phyloP scores from a whole-genome alignment of 2,113 vertebrate genomes.

The Addax nasomaculatus region DNA sequence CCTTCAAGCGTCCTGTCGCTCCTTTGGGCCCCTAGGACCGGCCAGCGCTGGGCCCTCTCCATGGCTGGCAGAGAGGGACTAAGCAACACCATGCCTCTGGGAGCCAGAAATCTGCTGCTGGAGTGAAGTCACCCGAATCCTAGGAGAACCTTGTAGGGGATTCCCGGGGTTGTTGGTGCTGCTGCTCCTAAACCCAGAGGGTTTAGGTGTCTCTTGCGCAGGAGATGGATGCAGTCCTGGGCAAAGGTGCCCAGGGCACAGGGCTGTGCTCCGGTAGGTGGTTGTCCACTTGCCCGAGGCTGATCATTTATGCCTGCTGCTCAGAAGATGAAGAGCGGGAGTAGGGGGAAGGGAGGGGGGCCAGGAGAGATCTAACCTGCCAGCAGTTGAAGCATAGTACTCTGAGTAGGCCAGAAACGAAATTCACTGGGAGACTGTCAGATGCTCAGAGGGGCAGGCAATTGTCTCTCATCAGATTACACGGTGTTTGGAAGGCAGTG shows the following conservation, averaged over 20 bases:
- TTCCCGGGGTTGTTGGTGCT: neutral
- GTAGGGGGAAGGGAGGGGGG: rapidly evolving
- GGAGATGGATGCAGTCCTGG: neutral
- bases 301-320: neutral
- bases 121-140: slow-evolving; percentile 20
- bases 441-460: neutral
- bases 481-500: rapidly evolving
- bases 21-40: rapidly evolving
- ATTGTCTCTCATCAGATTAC: neutral
- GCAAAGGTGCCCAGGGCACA: neutral
- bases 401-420: rapidly evolving
- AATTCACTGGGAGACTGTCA: neutral
- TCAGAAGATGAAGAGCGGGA: rapidly evolving
- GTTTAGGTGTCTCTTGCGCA: neutral
- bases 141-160: neutral
- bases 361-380: rapidly evolving
- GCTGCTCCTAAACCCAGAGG: slow-evolving; percentile 25
- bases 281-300: rapidly evolving
- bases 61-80: neutral
- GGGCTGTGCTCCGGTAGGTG: rapidly evolving
- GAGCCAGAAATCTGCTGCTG: neutral
- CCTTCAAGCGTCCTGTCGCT: neutral
- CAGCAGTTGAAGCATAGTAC: rapidly evolving
- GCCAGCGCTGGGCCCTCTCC: rapidly evolving
- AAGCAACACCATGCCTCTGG: neutral